phyloP scores from a whole-genome alignment of 2,888 invertebrate species.

The Drosophila formosana region DNA sequence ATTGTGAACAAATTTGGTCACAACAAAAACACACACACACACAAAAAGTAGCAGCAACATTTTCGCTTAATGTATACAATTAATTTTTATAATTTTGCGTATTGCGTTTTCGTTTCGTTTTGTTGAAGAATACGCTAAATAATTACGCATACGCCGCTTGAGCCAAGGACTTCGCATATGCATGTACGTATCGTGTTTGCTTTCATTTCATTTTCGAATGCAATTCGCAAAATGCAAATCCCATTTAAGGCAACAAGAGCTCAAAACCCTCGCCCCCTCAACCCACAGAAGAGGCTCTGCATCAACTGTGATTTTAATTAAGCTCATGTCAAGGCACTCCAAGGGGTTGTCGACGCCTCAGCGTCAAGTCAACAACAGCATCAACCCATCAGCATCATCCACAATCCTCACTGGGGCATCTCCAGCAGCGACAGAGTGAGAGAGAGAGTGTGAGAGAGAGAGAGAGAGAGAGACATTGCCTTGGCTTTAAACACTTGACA shows the following conservation, averaged over 20 bases:
- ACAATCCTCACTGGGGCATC: slow-evolving; percentile 10
- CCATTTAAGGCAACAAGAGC: slow-evolving; percentile 29
- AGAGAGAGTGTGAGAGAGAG: background rate
- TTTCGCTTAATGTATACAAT: slow-evolving; percentile 55
- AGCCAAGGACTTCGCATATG: slow-evolving; percentile 48
- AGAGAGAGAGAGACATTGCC: slow-evolving; percentile 13
- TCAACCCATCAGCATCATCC: slow-evolving; percentile 2
- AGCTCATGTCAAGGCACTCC: slow-evolving; percentile 53
- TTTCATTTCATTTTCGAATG: background rate
- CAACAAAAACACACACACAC: slow-evolving; percentile 27
- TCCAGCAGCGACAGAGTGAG: background rate
- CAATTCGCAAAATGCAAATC: slow-evolving; percentile 29
- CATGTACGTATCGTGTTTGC: too few species aligned
- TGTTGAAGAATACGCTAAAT: slow-evolving; percentile 12
- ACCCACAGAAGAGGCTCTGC: background rate
- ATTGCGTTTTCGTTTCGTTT: slow-evolving; percentile 20
- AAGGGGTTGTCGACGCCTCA: slow-evolving; percentile 33
- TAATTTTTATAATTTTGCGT: slow-evolving; percentile 57
- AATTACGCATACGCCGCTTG: slow-evolving; percentile 43
- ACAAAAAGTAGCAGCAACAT: slow-evolving; percentile 11
- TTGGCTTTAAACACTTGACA: slow-evolving; percentile 68
- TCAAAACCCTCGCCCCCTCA: background rate
- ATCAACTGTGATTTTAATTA: slow-evolving; percentile 34
- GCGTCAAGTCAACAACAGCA: slow-evolving; percentile 16
- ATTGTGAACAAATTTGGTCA: slow-evolving; percentile 77